Percentiles rank a stretch among this genome's conserved stretches.
Conservation (phyloP, 64 coral and sea anemone species). For the Pocillopora damicornis region DNA sequence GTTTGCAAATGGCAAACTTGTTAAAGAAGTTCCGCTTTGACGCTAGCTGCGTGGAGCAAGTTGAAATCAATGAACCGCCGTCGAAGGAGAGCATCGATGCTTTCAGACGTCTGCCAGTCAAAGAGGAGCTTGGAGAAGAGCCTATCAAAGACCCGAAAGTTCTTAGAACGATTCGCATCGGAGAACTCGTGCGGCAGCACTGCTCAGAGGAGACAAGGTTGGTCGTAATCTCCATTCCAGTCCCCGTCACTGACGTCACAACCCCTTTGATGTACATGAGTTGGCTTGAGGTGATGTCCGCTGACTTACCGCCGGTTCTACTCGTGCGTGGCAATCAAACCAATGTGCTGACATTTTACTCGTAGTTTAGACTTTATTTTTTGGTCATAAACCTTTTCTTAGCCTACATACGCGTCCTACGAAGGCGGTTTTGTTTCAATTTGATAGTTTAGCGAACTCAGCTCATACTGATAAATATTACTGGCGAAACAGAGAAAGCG, state of each 20-base stretch:
- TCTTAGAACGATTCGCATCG: slow-evolving; percentile 75
- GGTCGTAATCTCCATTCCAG: slow-evolving; percentile 82
- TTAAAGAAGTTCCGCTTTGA: slow-evolving; percentile 93
- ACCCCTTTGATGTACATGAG: slow-evolving; percentile 86
- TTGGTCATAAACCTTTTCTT: no score
- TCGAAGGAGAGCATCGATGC: slow-evolving; percentile 74
- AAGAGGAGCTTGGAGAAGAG: slow-evolving; percentile 53
- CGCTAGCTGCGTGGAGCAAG: slow-evolving; percentile 42
- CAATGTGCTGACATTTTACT: slow-evolving; percentile 91
- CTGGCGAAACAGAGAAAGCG: no score
- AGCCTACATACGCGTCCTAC: no score
- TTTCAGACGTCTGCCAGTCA: slow-evolving; percentile 55
- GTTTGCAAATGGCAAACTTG: slow-evolving; percentile 69
- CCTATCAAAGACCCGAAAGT: slow-evolving; percentile 65
- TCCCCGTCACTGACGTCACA: slow-evolving; percentile 69
- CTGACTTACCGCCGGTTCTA: slow-evolving; percentile 70
- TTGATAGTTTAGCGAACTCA: no score
- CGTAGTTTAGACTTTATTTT: slow-evolving; percentile 20
- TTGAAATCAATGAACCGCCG: slow-evolving; percentile 47
- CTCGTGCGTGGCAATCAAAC: slow-evolving; percentile 87
- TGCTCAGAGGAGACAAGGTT: slow-evolving; percentile 64
- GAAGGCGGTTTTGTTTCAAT: no score
- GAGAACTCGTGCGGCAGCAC: slow-evolving; percentile 70
- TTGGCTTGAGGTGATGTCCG: slow-evolving; percentile 76
- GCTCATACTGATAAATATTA: no score